Evolutionary conservation across 2,113 vertebrate genomes (phyloP).

Genomic region (Halichoeres trimaculatus): DNA sequence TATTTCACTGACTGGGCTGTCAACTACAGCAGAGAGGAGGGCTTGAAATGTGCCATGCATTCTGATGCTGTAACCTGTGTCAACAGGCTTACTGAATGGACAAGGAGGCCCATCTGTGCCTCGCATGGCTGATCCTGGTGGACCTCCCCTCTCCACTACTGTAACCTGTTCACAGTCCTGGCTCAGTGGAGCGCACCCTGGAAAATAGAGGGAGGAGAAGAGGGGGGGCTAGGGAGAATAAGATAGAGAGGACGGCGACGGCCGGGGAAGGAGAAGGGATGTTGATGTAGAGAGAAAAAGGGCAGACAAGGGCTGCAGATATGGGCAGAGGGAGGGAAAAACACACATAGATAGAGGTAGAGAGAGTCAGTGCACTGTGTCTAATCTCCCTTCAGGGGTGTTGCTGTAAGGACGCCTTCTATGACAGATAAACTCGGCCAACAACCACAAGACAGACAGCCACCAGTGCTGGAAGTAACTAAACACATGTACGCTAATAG

Average conservation of each 20-base stretch:
- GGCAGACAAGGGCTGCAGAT: slow-evolving; percentile 21
- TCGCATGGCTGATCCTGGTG: slow-evolving; percentile 44
- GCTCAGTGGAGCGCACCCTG: slow-evolving; percentile 61
- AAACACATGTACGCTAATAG: background rate
- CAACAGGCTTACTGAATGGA: slow-evolving; percentile 44
- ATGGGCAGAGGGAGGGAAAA: slow-evolving; percentile 11
- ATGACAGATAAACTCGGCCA: slow-evolving; percentile 70
- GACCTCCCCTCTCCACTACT: slow-evolving; percentile 48
- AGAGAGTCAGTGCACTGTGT: slow-evolving; percentile 62
- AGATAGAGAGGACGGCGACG: slow-evolving; percentile 47
- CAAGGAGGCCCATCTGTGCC: slow-evolving; percentile 54
- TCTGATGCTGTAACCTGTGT: slow-evolving; percentile 54
- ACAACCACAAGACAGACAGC: slow-evolving; percentile 57
- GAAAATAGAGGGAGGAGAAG: slow-evolving; percentile 58
- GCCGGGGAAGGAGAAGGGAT: slow-evolving; percentile 14
- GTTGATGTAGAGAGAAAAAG: slow-evolving; percentile 44
- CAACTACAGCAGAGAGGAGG: background rate
- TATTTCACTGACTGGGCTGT: slow-evolving; percentile 39
- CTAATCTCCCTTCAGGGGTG: slow-evolving; percentile 74
- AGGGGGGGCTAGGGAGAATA: slow-evolving; percentile 22
- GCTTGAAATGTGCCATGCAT: slow-evolving; percentile 26
- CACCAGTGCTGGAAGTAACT: slow-evolving; percentile 21
- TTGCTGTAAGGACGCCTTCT: slow-evolving; percentile 62
- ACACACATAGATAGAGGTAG: slow-evolving; percentile 25
- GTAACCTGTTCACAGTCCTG: slow-evolving; percentile 70